Percentiles rank a stretch among this genome's conserved stretches.
Conservation (phyloP, 2,797 vertebrate species). For the Heteromormyrus szaboi region DNA sequence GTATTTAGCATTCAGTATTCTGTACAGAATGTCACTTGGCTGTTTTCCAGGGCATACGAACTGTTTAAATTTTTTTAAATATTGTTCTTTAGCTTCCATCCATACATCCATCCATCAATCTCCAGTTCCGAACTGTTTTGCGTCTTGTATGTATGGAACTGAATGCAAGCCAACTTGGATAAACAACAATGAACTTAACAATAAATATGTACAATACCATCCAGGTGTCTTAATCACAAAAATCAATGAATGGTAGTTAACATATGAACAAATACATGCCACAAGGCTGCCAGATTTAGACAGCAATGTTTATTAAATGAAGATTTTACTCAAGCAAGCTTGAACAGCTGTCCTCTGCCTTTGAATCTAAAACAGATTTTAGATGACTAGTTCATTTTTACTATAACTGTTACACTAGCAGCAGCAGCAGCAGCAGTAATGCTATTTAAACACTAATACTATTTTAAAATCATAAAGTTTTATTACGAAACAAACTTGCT, state of each 20-base stretch:
- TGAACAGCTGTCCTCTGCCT: not conserved
- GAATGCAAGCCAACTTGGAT: not conserved
- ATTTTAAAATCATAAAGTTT: not conserved
- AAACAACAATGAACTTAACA: not conserved
- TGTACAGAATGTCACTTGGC: not conserved
- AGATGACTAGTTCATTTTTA: not conserved
- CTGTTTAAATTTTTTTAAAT: not conserved
- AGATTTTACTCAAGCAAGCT: not conserved
- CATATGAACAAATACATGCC: not conserved
- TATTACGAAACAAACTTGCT: not conserved
- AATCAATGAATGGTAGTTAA: not conserved
- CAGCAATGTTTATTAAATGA: not conserved
- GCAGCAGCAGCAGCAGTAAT: not conserved
- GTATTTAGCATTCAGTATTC: not conserved
- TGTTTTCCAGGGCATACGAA: not conserved
- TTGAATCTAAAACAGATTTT: not conserved
- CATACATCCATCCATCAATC: not conserved
- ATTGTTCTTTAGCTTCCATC: not conserved
- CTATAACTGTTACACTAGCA: not conserved
- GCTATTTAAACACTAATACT: not conserved
- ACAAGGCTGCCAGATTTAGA: not conserved
- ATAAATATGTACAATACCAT: not conserved
- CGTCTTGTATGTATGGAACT: not conserved
- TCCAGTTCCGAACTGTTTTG: not conserved
- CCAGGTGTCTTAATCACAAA: not conserved